Evolutionary conservation across 2,797 vertebrate species (phyloP).

Genomic region (Melanotaenia nigrans): DNA sequence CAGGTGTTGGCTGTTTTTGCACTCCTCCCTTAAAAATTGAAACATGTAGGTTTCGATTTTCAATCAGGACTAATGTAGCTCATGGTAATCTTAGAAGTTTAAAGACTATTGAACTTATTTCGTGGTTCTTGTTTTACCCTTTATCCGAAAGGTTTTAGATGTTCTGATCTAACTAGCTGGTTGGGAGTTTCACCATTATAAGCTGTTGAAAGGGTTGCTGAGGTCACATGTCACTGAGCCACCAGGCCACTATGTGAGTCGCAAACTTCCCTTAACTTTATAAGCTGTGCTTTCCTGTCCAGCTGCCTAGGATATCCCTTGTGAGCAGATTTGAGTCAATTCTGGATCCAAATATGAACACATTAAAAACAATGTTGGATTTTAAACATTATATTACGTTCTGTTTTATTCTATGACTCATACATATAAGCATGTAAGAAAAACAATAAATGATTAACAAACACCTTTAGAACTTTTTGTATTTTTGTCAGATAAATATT

Average conservation of each 20-base stretch:
- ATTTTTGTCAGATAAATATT: not conserved
- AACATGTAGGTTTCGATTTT: not conserved
- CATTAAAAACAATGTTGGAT: not conserved
- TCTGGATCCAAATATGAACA: not conserved
- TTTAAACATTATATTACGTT: not conserved
- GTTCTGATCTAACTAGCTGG: not conserved
- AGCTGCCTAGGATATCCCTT: not conserved
- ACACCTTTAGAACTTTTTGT: not conserved
- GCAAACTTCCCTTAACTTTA: too few relatives aligned
- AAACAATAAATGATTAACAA: not conserved
- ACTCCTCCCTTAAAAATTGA: not conserved
- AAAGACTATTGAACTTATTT: too few relatives aligned
- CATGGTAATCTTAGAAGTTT: not conserved
- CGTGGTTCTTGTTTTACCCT: not conserved
- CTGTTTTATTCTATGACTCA: not conserved
- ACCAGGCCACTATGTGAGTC: not conserved
- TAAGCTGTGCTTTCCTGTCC: too few relatives aligned
- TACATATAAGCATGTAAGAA: not conserved
- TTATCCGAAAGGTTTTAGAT: not conserved
- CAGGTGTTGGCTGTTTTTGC: not conserved
- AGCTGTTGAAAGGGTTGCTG: not conserved
- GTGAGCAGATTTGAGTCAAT: not conserved
- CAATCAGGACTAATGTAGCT: not conserved
- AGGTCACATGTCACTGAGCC: not conserved
- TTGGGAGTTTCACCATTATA: not conserved